Evolutionary conservation across 2,797 vertebrate genomes (phyloP).

Genomic region (Staurois parvus): DNA sequence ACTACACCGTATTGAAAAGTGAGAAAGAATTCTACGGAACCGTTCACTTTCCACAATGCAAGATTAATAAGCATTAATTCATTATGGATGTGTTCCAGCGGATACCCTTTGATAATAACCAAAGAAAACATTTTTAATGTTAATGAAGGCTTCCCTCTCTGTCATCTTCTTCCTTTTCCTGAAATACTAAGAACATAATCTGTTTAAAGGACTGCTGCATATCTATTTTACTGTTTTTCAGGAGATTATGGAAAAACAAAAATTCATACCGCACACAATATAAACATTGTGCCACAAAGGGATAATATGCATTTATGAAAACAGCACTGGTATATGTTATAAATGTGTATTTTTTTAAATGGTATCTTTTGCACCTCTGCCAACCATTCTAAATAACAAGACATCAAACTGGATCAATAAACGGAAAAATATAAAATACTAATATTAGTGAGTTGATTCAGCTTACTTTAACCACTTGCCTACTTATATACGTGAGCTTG

Average conservation of each 20-base stretch:
- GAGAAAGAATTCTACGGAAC: constrained; percentile 3
- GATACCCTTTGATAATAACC: constrained; percentile 36
- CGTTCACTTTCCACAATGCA: constrained; percentile 17
- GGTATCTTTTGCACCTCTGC: no score
- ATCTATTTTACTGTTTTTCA: neutral
- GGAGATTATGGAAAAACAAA: neutral
- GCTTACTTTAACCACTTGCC: no score
- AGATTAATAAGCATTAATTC: constrained; percentile 42
- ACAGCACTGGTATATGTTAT: no score
- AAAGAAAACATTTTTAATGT: constrained; percentile 40
- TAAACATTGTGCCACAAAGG: neutral
- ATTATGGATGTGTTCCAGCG: constrained; percentile 35
- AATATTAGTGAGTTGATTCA: no score
- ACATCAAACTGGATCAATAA: no score
- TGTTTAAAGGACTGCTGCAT: neutral
- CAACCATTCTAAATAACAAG: no score
- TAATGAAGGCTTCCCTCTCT: constrained; percentile 27
- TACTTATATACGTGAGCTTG: no score
- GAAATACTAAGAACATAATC: constrained; percentile 14
- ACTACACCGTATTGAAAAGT: neutral
- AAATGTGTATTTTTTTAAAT: no score
- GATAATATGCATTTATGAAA: neutral
- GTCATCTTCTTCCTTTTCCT: neutral
- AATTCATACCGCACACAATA: neutral
- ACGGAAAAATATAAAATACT: no score